These are phyloP conservation scores for Anguilla pacifica DNA, from an alignment of 2,797 vertebrate species.

Conservation along the genomic window DNA sequence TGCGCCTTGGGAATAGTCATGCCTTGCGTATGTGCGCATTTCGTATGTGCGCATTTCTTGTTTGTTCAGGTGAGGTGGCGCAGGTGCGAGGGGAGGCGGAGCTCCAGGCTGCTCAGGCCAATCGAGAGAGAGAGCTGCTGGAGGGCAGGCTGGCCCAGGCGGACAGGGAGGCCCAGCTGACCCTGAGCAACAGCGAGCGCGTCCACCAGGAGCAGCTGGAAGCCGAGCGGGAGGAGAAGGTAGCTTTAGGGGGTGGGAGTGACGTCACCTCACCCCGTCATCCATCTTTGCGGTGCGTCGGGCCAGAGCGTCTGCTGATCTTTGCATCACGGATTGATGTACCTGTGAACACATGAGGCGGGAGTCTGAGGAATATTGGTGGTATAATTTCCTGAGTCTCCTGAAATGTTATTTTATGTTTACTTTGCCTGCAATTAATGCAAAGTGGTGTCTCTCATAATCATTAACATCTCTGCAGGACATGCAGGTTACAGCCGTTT, in stretches of 20 bases:
- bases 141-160: slow-evolving; percentile 63
- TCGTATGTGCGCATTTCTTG: slow-evolving; percentile 24
- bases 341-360: background rate
- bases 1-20: slow-evolving; percentile 30
- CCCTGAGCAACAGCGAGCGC: slow-evolving; percentile 63
- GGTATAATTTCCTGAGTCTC: no score
- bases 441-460: no score
- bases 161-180: slow-evolving; percentile 64
- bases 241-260: slow-evolving; percentile 37
- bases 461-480: no score
- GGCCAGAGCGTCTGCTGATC: background rate
- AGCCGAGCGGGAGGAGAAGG: slow-evolving; percentile 71
- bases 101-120: slow-evolving; percentile 57
- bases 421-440: no score
- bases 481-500: no score
- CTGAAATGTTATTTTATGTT: no score
- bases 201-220: slow-evolving; percentile 72
- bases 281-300: background rate
- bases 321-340: background rate
- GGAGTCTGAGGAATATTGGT: background rate
- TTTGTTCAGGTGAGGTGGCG: slow-evolving; percentile 72
- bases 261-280: background rate
- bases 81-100: slow-evolving; percentile 63
- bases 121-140: slow-evolving; percentile 59
- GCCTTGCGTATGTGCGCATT: background rate